Percentiles rank a stretch among this genome's conserved stretches.
Conservation (phyloP, 2,113 vertebrate genomes). For the Xenotilapia flavipinnis region DNA sequence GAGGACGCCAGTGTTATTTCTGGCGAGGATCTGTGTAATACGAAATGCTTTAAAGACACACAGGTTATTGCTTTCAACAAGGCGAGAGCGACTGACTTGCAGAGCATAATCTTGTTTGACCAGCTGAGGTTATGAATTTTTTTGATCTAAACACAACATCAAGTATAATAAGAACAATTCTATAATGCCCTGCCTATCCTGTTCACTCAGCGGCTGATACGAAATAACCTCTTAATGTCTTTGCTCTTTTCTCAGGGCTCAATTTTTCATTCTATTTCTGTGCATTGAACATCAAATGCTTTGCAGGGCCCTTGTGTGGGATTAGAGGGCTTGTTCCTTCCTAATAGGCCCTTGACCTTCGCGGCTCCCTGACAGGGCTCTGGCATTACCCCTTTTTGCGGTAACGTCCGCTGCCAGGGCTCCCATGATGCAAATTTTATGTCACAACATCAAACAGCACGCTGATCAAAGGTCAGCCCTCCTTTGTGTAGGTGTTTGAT, state of each 20-base stretch:
- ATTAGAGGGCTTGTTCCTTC: conserved; percentile 67
- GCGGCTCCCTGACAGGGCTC: conserved; percentile 73
- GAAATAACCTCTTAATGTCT: conserved; percentile 37
- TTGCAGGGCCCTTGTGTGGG: conserved; percentile 47
- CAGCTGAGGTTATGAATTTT: background rate
- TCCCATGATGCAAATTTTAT: conserved; percentile 86
- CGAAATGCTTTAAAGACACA: background rate
- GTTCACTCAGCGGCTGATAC: conserved; percentile 12
- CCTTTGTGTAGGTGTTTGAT: conserved; percentile 87
- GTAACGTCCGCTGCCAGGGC: conserved; percentile 65
- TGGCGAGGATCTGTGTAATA: background rate
- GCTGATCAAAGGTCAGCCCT: conserved; percentile 92
- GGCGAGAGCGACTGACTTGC: background rate
- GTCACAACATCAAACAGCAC: conserved; percentile 84
- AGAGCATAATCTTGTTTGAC: background rate
- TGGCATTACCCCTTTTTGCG: conserved; percentile 69
- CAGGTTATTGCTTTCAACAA: background rate
- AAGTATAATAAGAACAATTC: conserved; percentile 15
- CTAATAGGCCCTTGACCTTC: conserved; percentile 83
- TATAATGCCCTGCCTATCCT: conserved; percentile 1
- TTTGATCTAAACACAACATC: conserved; percentile 3
- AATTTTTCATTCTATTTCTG: conserved; percentile 53
- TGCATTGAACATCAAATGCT: conserved; percentile 61
- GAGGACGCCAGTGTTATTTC: background rate
- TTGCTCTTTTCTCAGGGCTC: conserved; percentile 31